Percentiles rank a stretch among this genome's conserved stretches.
These are phyloP conservation scores for Quadroppia sp. DNA, from an alignment of 2,888 invertebrate species.

Conservation along the genomic window DNA sequence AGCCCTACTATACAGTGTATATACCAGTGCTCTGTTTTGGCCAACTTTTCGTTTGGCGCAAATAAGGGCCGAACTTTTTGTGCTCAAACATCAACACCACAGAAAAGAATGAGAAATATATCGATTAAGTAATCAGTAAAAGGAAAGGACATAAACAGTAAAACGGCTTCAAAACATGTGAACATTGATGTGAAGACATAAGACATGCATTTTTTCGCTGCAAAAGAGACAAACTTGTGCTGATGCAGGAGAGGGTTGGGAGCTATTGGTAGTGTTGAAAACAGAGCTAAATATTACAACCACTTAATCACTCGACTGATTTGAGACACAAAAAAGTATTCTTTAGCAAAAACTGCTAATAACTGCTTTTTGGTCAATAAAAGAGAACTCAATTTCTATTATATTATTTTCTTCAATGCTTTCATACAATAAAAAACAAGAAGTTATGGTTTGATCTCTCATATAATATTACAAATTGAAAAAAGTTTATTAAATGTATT, in stretches of 20 bases:
- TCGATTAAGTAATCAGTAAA: conserved; percentile 39
- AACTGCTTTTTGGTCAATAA: conserved; percentile 24
- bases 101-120: conserved; percentile 18
- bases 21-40: neutral
- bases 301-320: conserved; percentile 37
- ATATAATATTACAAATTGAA: no score
- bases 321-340: conserved; percentile 18
- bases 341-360: neutral
- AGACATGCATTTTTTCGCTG: conserved; percentile 12
- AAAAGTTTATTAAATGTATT: neutral
- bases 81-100: conserved; percentile 22
- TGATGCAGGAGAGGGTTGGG: neutral
- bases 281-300: conserved; percentile 19
- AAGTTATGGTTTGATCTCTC: neutral
- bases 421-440: neutral
- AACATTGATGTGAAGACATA: no score
- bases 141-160: conserved; percentile 30
- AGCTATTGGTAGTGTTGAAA: conserved; percentile 3
- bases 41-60: conserved; percentile 28
- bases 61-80: conserved; percentile 24
- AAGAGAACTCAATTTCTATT: conserved; percentile 1
- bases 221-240: neutral
- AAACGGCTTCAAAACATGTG: neutral
- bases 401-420: conserved; percentile 2
- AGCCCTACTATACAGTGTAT: neutral